Percentiles rank a stretch among this genome's conserved stretches.
phyloP scores from a whole-genome alignment of 2,888 invertebrate genomes.

The Leucoma salicis region DNA sequence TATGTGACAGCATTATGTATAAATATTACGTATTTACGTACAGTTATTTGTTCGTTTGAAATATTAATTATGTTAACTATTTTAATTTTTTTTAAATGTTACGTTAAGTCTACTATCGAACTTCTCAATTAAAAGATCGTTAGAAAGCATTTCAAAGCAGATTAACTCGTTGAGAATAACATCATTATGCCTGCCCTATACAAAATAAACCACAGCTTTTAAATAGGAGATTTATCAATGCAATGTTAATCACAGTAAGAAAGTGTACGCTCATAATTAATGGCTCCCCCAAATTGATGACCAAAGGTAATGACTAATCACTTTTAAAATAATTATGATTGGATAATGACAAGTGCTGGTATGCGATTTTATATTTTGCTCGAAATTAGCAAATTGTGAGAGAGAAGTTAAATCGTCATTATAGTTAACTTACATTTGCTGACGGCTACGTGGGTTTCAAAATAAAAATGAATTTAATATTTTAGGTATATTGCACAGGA shows the following conservation, averaged over 20 bases:
- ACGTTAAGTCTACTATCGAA: neutral
- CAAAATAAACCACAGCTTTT: neutral
- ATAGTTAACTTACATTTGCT: too few species aligned
- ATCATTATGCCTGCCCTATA: conserved; percentile 16
- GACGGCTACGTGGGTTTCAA: too few species aligned
- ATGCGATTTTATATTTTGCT: conserved; percentile 12
- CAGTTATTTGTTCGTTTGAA: too few species aligned
- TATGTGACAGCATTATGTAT: too few species aligned
- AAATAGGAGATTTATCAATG: neutral
- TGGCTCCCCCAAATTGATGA: conserved; percentile 26
- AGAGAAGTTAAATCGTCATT: neutral
- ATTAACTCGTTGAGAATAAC: conserved; percentile 1
- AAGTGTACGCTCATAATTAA: conserved; percentile 34
- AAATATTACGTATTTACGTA: too few species aligned
- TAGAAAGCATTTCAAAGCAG: conserved; percentile 2
- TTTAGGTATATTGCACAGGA: too few species aligned
- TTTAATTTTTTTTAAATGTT: too few species aligned
- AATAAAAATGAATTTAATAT: too few species aligned
- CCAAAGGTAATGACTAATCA: conserved; percentile 32
- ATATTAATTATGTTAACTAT: too few species aligned
- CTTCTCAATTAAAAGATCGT: conserved; percentile 1
- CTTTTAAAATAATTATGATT: conserved; percentile 31
- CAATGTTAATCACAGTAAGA: conserved; percentile 17
- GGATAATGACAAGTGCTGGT: conserved; percentile 38
- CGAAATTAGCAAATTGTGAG: conserved; percentile 13